Conservation (phyloP, 2,113 vertebrate species). For the Athene cunicularia region DNA sequence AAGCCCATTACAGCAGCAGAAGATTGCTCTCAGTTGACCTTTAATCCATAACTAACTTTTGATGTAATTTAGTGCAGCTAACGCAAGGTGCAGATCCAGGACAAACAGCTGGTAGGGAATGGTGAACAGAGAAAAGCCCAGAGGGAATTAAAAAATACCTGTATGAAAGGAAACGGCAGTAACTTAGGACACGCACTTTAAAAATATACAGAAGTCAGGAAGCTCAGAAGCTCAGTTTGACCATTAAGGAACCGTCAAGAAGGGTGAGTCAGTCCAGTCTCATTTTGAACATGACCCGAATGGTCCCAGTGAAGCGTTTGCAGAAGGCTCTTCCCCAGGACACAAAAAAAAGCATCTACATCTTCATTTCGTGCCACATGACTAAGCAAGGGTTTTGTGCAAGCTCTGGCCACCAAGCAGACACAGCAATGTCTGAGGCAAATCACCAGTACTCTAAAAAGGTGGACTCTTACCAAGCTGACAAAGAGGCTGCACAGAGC, state of each 20-base stretch:
- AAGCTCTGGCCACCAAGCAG: not conserved
- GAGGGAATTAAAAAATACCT: not conserved
- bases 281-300: not conserved
- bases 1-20: not conserved
- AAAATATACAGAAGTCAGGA: not conserved
- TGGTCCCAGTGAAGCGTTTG: not conserved
- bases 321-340: not conserved
- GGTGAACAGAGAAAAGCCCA: not conserved
- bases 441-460: not conserved
- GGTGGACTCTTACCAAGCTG: accelerated
- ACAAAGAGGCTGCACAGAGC: not conserved
- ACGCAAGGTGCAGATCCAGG: not conserved
- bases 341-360: not conserved
- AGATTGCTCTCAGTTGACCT: not conserved
- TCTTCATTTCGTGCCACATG: not conserved
- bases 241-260: not conserved
- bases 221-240: not conserved
- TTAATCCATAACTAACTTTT: not conserved
- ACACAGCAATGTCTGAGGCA: accelerated
- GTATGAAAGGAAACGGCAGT: not conserved
- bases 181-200: not conserved
- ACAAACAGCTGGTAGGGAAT: not conserved
- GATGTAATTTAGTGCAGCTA: not conserved
- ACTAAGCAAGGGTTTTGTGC: accelerated
- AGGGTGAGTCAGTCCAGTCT: constrained; percentile 1